A percentile compares a stretch with the other conserved stretches of the same genome.
Conservation (phyloP, 2,797 vertebrate genomes). For the Australoheros facetus region DNA sequence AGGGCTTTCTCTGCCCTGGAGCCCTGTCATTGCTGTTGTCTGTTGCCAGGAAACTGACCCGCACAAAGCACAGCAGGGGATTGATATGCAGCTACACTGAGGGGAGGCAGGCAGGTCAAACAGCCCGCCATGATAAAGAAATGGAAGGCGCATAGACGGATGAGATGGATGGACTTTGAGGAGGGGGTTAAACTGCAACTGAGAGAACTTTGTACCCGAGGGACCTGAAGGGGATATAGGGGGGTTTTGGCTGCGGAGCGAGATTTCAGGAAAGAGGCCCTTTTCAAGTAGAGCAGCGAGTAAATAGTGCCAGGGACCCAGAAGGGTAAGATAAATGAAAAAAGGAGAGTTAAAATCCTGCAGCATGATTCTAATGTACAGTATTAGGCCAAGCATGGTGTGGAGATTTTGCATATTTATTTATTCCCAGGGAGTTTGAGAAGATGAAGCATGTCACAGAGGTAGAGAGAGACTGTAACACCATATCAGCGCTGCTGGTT, state of each 20-base stretch:
- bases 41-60: slow-evolving; percentile 76
- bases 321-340: neutral
- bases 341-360: slow-evolving; percentile 1
- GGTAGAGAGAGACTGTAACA: neutral
- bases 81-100: slow-evolving; percentile 78
- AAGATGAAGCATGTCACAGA: neutral
- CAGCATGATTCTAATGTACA: neutral
- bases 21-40: slow-evolving; percentile 65
- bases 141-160: slow-evolving; percentile 36
- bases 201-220: slow-evolving; percentile 24
- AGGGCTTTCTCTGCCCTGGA: slow-evolving; percentile 54
- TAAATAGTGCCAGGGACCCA: slow-evolving; percentile 29
- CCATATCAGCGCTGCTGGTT: slow-evolving; percentile 4
- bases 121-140: slow-evolving; percentile 74
- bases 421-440: slow-evolving; percentile 1
- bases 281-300: slow-evolving; percentile 17
- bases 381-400: neutral
- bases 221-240: neutral
- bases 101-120: slow-evolving; percentile 78
- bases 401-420: slow-evolving; percentile 18
- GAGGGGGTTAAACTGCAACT: slow-evolving; percentile 18
- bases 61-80: slow-evolving; percentile 76
- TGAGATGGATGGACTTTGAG: slow-evolving; percentile 6
- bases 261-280: slow-evolving; percentile 46
- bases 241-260: slow-evolving; percentile 23